Evolutionary conservation across 2,888 invertebrate genomes (phyloP).

Genomic region (Eurois occulta): DNA sequence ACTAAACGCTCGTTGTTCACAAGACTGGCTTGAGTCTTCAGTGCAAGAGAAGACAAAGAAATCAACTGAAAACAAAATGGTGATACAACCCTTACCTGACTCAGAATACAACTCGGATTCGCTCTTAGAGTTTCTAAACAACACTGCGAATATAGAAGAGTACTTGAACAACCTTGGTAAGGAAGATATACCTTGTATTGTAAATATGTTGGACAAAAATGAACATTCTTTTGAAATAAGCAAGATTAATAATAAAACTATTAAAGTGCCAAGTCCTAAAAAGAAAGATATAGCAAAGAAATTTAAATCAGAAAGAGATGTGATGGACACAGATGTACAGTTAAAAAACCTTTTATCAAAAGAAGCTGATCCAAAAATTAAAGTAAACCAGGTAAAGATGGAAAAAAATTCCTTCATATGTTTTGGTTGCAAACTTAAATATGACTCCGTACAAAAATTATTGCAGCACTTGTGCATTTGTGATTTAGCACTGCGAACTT

Average conservation of each 20-base stretch:
- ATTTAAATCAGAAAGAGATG: constrained; percentile 80
- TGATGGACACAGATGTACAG: constrained; percentile 83
- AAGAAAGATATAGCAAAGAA: constrained; percentile 77
- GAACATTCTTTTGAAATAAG: constrained; percentile 74
- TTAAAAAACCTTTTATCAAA: constrained; percentile 82
- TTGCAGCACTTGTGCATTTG: constrained; percentile 84
- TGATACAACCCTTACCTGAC: constrained; percentile 85
- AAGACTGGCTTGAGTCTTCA: constrained; percentile 86
- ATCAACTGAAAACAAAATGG: constrained; percentile 77
- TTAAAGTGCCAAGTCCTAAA: constrained; percentile 81
- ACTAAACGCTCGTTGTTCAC: constrained; percentile 85
- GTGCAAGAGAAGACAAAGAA: constrained; percentile 81
- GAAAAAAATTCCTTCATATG: constrained; percentile 77
- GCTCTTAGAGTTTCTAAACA: constrained; percentile 86
- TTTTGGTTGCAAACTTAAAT: constrained; percentile 83
- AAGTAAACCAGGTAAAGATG: constrained; percentile 50
- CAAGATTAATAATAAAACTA: constrained; percentile 72
- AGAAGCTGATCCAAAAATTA: constrained; percentile 76
- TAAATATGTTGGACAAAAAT: constrained; percentile 85
- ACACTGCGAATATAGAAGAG: constrained; percentile 86
- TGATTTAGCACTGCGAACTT: constrained; percentile 82
- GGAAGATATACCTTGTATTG: constrained; percentile 87
- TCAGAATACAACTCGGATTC: constrained; percentile 89
- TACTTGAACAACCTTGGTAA: constrained; percentile 86
- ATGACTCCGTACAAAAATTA: constrained; percentile 79